A percentile compares a stretch with the other conserved stretches of the same genome.
phyloP scores from a whole-genome alignment of 1,140 invertebrate genomes.

The Drosophila paulistorum region DNA sequence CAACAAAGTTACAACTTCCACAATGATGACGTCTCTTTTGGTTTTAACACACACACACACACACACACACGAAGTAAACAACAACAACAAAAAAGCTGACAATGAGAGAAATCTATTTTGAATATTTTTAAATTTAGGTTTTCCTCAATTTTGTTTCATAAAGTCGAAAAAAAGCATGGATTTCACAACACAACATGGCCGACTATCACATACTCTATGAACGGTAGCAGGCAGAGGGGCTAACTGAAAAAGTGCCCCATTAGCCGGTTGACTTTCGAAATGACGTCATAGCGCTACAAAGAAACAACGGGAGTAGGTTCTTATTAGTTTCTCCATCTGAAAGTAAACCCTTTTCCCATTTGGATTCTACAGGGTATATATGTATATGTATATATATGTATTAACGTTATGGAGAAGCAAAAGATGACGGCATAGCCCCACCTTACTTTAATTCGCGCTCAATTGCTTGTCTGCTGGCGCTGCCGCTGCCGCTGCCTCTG shows the following conservation, averaged over 20 bases:
- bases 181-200: neutral
- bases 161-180: neutral
- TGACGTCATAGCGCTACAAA: no score
- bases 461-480: slow-evolving; percentile 55
- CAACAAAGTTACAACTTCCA: slow-evolving; percentile 38
- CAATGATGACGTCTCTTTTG: slow-evolving; percentile 71
- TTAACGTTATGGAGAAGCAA: neutral
- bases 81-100: slow-evolving; percentile 30
- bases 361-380: neutral
- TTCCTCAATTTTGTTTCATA: neutral
- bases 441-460: slow-evolving; percentile 70
- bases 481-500: neutral
- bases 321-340: no score
- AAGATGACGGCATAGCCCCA: slow-evolving; percentile 38
- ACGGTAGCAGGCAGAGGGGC: neutral
- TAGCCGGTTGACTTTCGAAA: no score
- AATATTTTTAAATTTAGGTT: slow-evolving; percentile 12
- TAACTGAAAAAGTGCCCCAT: no score
- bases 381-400: neutral
- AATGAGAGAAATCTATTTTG: slow-evolving; percentile 18
- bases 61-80: neutral
- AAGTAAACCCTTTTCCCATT: no score
- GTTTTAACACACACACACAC: neutral
- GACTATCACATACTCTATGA: neutral
- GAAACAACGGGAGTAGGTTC: no score